Evolutionary conservation across 2,797 vertebrate genomes (phyloP).

Genomic region (Molossus molossus): DNA sequence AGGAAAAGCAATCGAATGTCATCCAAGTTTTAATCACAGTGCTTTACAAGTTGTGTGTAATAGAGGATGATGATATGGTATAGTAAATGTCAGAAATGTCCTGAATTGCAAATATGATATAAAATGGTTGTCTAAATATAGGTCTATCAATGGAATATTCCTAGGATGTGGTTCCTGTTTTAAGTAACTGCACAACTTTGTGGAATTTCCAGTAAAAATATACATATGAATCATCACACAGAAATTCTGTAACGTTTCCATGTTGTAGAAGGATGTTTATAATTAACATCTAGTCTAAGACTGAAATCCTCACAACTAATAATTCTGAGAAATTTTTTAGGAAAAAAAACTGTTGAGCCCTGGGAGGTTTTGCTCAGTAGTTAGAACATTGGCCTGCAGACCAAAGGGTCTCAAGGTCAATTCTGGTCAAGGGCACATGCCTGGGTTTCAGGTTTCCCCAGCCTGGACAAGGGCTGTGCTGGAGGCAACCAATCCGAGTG

Average conservation of each 20-base stretch:
- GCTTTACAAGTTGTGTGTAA: constrained; percentile 50
- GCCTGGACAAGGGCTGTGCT: too few species aligned
- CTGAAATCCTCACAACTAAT: neutral
- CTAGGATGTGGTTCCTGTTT: neutral
- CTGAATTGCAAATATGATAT: constrained; percentile 56
- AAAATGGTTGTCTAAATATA: constrained; percentile 23
- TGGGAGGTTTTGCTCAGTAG: too few species aligned
- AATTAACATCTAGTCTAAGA: constrained; percentile 6
- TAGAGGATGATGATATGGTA: neutral
- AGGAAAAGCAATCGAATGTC: neutral
- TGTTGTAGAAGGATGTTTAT: constrained; percentile 14
- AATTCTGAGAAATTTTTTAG: constrained; percentile 27
- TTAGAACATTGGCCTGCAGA: too few species aligned
- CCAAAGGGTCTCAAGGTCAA: too few species aligned
- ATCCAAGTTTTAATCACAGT: constrained; percentile 42
- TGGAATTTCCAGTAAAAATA: constrained; percentile 41
- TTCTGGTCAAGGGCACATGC: too few species aligned
- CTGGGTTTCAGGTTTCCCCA: too few species aligned
- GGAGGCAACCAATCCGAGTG: too few species aligned
- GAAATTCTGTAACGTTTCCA: neutral
- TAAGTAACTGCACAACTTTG: neutral
- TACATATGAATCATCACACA: neutral
- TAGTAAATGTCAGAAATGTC: constrained; percentile 43
- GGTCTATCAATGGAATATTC: neutral
- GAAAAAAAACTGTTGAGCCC: neutral